Conservation (phyloP, 2,797 vertebrate species). For the Eidolon dupreanum region DNA sequence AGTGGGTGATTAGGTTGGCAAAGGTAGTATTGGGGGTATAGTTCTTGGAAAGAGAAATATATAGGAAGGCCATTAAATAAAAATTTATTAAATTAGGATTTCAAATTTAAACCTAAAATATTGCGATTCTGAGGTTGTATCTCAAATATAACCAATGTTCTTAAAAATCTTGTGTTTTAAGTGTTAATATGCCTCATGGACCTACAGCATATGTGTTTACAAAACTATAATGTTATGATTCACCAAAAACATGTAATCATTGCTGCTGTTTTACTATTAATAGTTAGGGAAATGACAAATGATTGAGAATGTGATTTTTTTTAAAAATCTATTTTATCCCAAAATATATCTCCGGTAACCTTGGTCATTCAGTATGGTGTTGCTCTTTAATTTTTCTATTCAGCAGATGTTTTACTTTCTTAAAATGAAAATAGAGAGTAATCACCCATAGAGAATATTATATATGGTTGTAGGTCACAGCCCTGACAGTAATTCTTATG, state of each 20-base stretch:
- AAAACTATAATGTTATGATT: not conserved
- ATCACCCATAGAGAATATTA: not conserved
- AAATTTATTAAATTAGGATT: constrained; percentile 2
- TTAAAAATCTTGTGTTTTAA: not conserved
- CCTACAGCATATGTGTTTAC: not conserved
- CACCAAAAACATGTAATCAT: not conserved
- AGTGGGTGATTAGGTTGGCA: not conserved
- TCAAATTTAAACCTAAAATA: constrained; percentile 10
- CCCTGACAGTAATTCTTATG: not conserved
- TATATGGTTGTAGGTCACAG: not conserved
- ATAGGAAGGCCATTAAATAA: not conserved
- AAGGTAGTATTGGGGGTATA: not conserved
- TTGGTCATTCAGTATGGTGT: not conserved
- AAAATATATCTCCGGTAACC: not conserved
- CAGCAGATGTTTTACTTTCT: not conserved
- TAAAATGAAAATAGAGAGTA: not conserved
- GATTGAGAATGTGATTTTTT: not conserved
- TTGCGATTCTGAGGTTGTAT: not conserved
- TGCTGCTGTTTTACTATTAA: not conserved
- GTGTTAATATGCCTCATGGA: not conserved
- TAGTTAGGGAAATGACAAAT: not conserved
- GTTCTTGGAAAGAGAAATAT: not conserved
- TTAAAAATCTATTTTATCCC: not conserved
- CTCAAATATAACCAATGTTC: not conserved
- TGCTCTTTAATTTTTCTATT: not conserved